Conservation (phyloP, 2,888 invertebrate species). For the Ophion costatus region DNA sequence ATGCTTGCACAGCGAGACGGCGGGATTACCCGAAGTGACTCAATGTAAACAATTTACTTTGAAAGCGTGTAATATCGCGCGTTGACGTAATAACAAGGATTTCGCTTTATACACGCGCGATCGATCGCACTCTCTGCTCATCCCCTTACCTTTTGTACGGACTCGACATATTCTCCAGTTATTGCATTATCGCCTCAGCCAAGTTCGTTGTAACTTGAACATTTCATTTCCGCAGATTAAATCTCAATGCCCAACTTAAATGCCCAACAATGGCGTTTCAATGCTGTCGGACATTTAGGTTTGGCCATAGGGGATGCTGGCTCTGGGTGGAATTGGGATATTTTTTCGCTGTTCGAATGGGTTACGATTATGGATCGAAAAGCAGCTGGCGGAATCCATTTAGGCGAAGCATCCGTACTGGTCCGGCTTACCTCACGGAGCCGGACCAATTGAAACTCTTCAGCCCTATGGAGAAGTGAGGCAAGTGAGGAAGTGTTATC, state of each 20-base stretch:
- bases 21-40: constrained; percentile 17
- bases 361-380: too few relatives aligned
- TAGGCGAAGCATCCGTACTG: too few relatives aligned
- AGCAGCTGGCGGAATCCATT: too few relatives aligned
- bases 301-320: not conserved
- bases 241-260: too few relatives aligned
- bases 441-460: too few relatives aligned
- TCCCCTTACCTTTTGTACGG: not conserved
- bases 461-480: too few relatives aligned
- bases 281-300: not conserved
- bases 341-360: not conserved
- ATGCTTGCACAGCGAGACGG: not conserved
- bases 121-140: not conserved
- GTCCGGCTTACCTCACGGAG: too few relatives aligned
- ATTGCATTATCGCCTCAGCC: constrained; percentile 26
- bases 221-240: constrained; percentile 23
- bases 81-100: constrained; percentile 32
- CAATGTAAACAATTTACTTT: constrained; percentile 47
- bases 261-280: not conserved
- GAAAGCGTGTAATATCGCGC: constrained; percentile 44
- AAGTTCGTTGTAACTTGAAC: constrained; percentile 25
- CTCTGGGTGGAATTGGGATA: not conserved
- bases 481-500: too few relatives aligned
- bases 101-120: constrained; percentile 4
- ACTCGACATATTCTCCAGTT: constrained; percentile 11